These are phyloP conservation scores for Tenthredo mesomela DNA, from an alignment of 2,888 invertebrate species.

Conservation along the genomic window DNA sequence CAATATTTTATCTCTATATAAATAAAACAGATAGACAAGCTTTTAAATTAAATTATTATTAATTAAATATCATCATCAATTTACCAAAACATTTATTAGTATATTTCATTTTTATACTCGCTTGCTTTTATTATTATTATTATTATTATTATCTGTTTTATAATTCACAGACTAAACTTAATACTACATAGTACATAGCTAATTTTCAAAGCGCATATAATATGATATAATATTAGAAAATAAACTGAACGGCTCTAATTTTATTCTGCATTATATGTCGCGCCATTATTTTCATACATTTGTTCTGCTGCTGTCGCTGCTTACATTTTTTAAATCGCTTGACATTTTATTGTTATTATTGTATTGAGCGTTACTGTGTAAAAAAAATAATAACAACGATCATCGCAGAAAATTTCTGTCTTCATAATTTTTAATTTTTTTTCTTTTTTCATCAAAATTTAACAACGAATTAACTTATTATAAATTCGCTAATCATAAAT, in stretches of 20 bases:
- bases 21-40: background rate
- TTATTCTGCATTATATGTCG: background rate
- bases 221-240: background rate
- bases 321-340: conserved; percentile 1
- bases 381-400: background rate
- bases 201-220: background rate
- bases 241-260: background rate
- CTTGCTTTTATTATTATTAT: background rate
- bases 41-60: background rate
- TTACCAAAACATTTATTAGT: background rate
- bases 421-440: too few relatives aligned
- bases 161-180: background rate
- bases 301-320: background rate
- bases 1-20: background rate
- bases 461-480: background rate
- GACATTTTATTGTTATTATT: conserved; percentile 4
- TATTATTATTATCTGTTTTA: background rate
- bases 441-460: background rate
- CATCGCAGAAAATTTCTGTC: background rate
- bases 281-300: background rate
- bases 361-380: conserved; percentile 38
- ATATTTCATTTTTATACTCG: background rate
- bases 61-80: background rate
- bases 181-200: background rate
- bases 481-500: background rate